Evolutionary conservation across 1,140 invertebrate genomes (phyloP), one percentile per base, ranked within the genome.

Genomic region (Ceratitis capitata): DNA sequence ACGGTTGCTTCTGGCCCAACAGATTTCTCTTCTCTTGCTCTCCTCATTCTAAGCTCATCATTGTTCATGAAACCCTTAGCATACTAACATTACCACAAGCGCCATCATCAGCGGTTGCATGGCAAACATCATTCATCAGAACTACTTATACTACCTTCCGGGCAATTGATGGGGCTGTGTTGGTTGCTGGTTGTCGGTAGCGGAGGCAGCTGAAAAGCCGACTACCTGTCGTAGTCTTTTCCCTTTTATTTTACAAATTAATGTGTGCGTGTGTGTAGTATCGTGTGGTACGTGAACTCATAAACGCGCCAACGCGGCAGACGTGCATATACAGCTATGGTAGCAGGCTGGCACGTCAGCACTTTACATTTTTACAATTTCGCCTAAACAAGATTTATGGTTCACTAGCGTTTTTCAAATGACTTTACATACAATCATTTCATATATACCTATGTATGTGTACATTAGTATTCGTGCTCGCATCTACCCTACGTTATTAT

Each of bases 321-420:
- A 39, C 39, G n/a, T n/a, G n/a, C n/a, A n/a, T n/a, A n/a, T n/a
- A 9, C 39, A 45, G 23, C 39, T 39, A 19, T n/a, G 35, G 69
- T 39, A 47, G n/a, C 23, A 83, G 47, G n/a, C 23, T 53, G 47
- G 82, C 47, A 83, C 82, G 82, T 83, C 47, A 83, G 82, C 82
- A 51, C 82, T 83, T 83, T 83, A 83, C 82, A 53, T 83, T 51
- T 83, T 83, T 51, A 83, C 82, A 53, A 64, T 84, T 84, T 84
- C 51, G 56, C 69, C 42, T 84, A 58, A 84, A 84, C 83, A 84
- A 84, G 83, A 84, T 84, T 84, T 84, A 84, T 84, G 83, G 53
- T 64, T 84, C 83, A 84, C 82, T 83, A 51, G 49, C 49, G 47
- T 83, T 83, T 83, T 78, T 78, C 69, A 78, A 78, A 78, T 78